A percentile compares a stretch with the other conserved stretches of the same genome.
Conservation (phyloP, 37 sponge, comb jelly and placozoan genomes). For the Dysidea cf. avara region DNA sequence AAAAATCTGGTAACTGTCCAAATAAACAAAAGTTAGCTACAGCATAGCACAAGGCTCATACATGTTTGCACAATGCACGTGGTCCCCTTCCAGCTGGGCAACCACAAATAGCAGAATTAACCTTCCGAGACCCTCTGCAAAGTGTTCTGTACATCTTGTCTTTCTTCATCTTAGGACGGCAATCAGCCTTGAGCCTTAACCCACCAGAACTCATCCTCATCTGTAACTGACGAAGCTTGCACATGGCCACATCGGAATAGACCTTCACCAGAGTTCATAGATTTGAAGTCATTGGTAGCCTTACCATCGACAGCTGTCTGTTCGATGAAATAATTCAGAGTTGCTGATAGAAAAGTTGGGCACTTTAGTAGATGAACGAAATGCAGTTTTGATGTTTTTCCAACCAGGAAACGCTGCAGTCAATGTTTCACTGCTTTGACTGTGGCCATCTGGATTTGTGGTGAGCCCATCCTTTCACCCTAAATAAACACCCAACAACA, state of each 20-base stretch:
- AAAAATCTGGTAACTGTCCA: conserved; percentile 19
- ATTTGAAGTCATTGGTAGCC: conserved; percentile 29
- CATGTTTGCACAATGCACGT: conserved; percentile 39
- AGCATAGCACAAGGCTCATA: conserved; percentile 50
- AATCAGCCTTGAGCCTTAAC: conserved; percentile 9
- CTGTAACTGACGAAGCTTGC: conserved; percentile 10
- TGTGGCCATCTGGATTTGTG: too few species aligned
- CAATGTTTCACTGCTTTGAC: too few species aligned
- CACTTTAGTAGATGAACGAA: neutral
- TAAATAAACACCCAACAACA: too few species aligned
- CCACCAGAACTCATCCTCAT: neutral
- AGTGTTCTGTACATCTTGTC: conserved; percentile 19
- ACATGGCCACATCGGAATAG: conserved; percentile 51
- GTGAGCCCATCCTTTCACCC: too few species aligned
- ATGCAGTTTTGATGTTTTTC: conserved; percentile 4
- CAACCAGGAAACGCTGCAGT: too few species aligned
- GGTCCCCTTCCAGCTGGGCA: conserved; percentile 53
- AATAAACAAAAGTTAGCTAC: conserved; percentile 7
- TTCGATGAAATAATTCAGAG: conserved; percentile 9
- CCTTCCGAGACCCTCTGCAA: conserved; percentile 9
- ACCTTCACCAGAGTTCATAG: conserved; percentile 19
- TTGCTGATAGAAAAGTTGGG: conserved; percentile 4
- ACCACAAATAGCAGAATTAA: conserved; percentile 40
- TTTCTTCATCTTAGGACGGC: conserved; percentile 44
- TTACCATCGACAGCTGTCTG: conserved; percentile 12